Percentiles rank a stretch among this genome's conserved stretches.
Conservation (phyloP, 2,888 invertebrate species). For the Microctonus hyperodae region DNA sequence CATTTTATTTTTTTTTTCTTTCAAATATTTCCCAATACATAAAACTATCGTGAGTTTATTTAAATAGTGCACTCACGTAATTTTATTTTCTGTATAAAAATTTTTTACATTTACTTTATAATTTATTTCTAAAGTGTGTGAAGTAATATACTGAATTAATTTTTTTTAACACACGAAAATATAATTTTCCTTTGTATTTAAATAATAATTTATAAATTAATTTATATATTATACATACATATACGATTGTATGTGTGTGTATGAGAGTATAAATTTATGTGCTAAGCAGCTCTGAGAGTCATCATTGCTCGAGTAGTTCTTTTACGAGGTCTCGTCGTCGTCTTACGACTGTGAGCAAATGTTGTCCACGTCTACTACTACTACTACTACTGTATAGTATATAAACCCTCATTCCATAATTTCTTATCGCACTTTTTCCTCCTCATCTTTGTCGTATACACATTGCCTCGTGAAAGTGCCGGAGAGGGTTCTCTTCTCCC, state of each 20-base stretch:
- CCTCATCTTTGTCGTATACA: not conserved
- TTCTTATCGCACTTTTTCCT: not conserved
- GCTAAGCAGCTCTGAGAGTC: conserved; percentile 41
- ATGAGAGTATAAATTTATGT: conserved; percentile 24
- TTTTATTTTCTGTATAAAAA: not conserved
- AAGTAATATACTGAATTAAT: no score
- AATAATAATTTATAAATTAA: not conserved
- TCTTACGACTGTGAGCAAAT: conserved; percentile 4
- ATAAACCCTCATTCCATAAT: not conserved
- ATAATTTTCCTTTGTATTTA: no score
- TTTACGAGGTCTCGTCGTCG: conserved; percentile 47
- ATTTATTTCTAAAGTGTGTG: not conserved
- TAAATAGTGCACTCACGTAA: not conserved
- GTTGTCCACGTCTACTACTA: not conserved
- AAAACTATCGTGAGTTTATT: not conserved
- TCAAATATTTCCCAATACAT: not conserved
- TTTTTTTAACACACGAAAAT: no score
- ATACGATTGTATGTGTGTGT: not conserved
- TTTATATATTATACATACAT: not conserved
- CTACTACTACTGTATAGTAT: not conserved
- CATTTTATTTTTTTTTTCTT: not conserved
- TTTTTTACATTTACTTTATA: not conserved
- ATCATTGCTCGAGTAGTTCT: conserved; percentile 45
- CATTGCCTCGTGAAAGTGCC: not conserved
- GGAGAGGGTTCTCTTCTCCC: conserved; percentile 9